These are phyloP conservation scores for Ranitomeya imitator DNA, from an alignment of 2,113 vertebrate species.

Conservation along the genomic window DNA sequence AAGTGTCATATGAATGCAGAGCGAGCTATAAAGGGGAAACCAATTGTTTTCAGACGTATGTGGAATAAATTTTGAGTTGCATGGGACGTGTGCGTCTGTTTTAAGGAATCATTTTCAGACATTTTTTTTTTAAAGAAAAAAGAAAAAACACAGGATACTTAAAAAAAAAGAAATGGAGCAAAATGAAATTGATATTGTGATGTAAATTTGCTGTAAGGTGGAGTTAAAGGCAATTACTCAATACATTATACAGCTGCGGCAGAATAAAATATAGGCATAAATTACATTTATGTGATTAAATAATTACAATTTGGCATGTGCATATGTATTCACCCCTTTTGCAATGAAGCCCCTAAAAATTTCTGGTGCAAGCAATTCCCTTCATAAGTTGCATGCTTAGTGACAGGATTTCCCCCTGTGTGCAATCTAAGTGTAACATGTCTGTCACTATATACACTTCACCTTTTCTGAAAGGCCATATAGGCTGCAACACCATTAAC, in stretches of 20 bases:
- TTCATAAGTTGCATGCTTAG: no score
- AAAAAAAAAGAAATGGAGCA: slow-evolving; percentile 25
- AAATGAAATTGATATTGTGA: slow-evolving; percentile 34
- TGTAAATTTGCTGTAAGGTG: not conserved
- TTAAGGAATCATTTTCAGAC: slow-evolving; percentile 42
- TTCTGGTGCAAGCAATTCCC: no score
- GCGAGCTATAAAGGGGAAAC: slow-evolving; percentile 49
- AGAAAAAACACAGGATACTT: slow-evolving; percentile 41
- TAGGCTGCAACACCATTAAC: no score
- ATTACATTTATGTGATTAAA: no score
- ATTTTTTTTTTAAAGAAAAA: not conserved
- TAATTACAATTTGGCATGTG: no score
- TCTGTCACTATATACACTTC: no score
- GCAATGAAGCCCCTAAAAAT: no score
- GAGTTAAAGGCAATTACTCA: not conserved
- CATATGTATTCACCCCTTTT: no score
- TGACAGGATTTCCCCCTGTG: no score
- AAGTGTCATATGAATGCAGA: slow-evolving; percentile 53
- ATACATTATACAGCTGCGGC: not conserved
- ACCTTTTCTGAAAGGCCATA: no score
- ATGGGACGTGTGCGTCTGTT: slow-evolving; percentile 35
- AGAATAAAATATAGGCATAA: no score
- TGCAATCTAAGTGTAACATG: no score
- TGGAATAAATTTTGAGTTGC: slow-evolving; percentile 52
- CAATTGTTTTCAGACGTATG: slow-evolving; percentile 57